phyloP scores from a whole-genome alignment of 2,888 invertebrate genomes.

The Dioctria rufipes region DNA sequence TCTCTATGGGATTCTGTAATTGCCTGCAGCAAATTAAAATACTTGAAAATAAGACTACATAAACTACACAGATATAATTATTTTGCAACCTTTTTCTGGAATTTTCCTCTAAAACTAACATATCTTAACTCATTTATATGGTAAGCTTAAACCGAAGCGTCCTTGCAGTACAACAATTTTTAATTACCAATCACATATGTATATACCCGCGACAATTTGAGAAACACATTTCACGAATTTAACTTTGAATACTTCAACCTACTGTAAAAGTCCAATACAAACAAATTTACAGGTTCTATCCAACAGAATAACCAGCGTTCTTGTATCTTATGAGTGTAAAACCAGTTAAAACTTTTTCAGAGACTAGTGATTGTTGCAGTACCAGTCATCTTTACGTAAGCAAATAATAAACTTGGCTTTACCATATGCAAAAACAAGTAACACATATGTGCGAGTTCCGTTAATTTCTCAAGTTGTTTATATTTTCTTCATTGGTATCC shows the following conservation, averaged over 20 bases:
- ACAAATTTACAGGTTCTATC: neutral
- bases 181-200: too few relatives aligned
- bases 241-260: neutral
- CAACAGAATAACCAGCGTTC: neutral
- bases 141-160: too few relatives aligned
- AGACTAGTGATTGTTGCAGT: neutral
- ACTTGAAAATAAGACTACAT: too few relatives aligned
- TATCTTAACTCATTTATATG: too few relatives aligned
- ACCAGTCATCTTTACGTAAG: constrained; percentile 4
- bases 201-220: too few relatives aligned
- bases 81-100: too few relatives aligned
- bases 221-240: neutral
- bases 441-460: neutral
- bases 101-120: too few relatives aligned
- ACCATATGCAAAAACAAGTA: neutral
- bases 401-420: neutral
- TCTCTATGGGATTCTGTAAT: neutral
- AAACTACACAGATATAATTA: too few relatives aligned
- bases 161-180: too few relatives aligned
- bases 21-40: too few relatives aligned
- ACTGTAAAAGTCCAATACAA: neutral
- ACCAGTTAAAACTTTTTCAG: neutral
- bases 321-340: neutral
- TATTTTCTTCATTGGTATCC: neutral
- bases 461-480: neutral